A percentile compares a stretch with the other conserved stretches of the same genome.
Conservation (phyloP, 2,113 vertebrate species). For the Bufo bufo region DNA sequence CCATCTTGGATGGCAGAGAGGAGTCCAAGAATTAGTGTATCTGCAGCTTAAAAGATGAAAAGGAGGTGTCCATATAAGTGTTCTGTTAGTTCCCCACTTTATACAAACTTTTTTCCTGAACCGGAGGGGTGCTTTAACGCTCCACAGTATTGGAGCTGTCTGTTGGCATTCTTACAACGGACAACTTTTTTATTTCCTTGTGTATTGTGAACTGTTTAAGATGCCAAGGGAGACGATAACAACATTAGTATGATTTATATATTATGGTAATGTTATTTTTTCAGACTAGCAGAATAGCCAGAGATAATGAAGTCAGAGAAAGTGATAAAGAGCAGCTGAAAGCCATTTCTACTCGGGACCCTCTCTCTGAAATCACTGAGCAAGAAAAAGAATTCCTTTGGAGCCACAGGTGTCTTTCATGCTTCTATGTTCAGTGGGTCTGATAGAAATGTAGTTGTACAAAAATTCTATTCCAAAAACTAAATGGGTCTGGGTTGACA, state of each 20-base stretch:
- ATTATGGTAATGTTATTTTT: slow-evolving; percentile 44
- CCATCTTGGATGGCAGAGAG: too few relatives aligned
- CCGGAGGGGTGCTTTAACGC: neutral
- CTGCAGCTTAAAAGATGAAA: too few relatives aligned
- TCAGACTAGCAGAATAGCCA: slow-evolving; percentile 90
- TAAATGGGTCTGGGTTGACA: neutral
- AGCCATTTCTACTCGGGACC: slow-evolving; percentile 91
- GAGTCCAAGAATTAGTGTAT: too few relatives aligned
- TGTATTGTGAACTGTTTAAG: neutral
- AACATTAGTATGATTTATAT: neutral
- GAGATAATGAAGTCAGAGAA: slow-evolving; percentile 91
- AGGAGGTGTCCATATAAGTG: too few relatives aligned
- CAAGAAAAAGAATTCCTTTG: slow-evolving; percentile 98
- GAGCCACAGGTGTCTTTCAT: slow-evolving; percentile 85
- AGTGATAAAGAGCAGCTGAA: slow-evolving; percentile 90
- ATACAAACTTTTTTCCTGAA: too few relatives aligned
- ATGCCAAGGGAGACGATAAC: neutral
- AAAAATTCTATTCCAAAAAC: neutral
- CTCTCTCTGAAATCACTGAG: slow-evolving; percentile 98
- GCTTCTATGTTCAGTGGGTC: neutral
- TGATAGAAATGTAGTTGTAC: neutral
- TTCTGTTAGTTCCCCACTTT: too few relatives aligned
- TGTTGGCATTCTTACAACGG: neutral
- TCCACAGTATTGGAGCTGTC: neutral
- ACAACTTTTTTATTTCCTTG: neutral